Evolutionary conservation across 2,888 invertebrate species (phyloP).

Genomic region (Frankliniella intonsa): DNA sequence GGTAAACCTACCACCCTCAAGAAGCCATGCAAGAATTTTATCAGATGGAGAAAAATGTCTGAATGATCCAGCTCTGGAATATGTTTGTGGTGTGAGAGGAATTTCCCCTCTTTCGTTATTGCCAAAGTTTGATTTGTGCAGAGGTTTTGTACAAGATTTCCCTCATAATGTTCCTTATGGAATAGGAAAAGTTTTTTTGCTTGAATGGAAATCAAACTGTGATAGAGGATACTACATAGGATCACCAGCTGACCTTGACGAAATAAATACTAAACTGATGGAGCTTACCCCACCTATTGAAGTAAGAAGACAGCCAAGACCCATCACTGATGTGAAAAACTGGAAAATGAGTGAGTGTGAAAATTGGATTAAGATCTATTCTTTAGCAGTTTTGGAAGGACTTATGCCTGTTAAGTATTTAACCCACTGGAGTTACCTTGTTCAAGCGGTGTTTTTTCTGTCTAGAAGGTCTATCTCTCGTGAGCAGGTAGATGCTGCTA

Average conservation of each 20-base stretch:
- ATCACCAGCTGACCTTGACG: background rate
- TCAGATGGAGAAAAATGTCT: background rate
- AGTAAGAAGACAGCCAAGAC: background rate
- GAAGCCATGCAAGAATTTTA: background rate
- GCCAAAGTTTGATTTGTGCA: background rate
- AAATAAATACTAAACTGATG: background rate
- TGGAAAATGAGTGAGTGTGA: background rate
- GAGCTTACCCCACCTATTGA: background rate
- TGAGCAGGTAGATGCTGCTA: background rate
- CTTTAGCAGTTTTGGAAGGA: background rate
- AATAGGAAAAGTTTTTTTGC: background rate
- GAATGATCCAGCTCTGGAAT: background rate
- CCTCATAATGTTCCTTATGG: slow-evolving; percentile 4
- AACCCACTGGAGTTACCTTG: background rate
- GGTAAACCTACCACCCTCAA: background rate
- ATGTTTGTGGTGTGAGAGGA: background rate
- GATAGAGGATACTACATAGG: background rate
- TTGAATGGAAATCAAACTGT: background rate
- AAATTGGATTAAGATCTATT: background rate
- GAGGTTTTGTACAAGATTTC: background rate
- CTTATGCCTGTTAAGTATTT: background rate
- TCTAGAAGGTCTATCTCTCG: background rate
- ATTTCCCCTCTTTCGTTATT: background rate
- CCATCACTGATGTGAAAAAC: background rate
- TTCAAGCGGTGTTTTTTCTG: background rate